Evolutionary conservation across 2,797 vertebrate species (phyloP), one percentile per base, ranked within the genome.

Genomic region (Sciurus vulgaris): DNA sequence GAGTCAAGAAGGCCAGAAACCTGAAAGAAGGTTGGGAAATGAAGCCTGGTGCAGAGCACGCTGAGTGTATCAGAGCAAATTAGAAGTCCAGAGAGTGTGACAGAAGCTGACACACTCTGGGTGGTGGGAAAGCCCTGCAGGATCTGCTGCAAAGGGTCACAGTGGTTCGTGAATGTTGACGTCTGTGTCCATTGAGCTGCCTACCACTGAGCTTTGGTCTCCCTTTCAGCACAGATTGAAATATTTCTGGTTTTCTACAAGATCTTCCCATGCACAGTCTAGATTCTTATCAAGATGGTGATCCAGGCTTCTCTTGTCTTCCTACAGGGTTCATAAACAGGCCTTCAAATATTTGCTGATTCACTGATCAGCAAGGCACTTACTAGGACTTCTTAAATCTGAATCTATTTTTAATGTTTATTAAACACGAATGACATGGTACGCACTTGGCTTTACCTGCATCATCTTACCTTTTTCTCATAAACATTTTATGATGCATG

Each of bases 381-480:
- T 59, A 85, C 67, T 77, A 93, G 82, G 28, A 54, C 69, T 86
- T 83, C 70, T 91, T 79, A 86, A 85, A 69, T 41, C 73, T 82
- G 73, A 18, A 63, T 96, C 83, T 88, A 33, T 65, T 86, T 93
- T 65, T 72, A 79, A 65, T n/a, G 63, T 73, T 92, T 89, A 77
- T 22, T 89, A 69, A 87, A 20, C 47, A 73, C 14, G 5, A 77
- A 81, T 30, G 70, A 63, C 30, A 63, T 41, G 44, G 15, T 14
- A 47, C 49, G 15, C 56, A 35, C 3, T 30, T 12, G 26, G 30
- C 15, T 86, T 61, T 74, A 24, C 3, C 0, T 67, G 30, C 12
- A 51, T 73, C 44, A 12, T 73, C 93, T 88, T 8, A 5, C 51
- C 63, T 61, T 92, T 47, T 28, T 63, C 78, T 90, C 54, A 79